Evolutionary conservation across 2,797 vertebrate genomes (phyloP).

Genomic region (Brachyrhaphis roseni): DNA sequence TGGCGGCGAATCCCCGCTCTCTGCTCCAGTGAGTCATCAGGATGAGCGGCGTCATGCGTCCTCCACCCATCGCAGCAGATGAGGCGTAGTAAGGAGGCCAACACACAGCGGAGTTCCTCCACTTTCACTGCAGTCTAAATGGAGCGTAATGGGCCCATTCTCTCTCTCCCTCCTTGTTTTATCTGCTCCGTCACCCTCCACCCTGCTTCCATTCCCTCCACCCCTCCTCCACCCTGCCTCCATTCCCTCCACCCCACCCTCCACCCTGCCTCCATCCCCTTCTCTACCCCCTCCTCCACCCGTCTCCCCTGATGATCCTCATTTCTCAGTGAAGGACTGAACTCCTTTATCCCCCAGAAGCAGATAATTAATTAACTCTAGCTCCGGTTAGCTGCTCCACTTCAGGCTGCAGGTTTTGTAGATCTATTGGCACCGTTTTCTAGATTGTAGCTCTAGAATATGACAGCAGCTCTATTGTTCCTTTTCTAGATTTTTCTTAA

Average conservation of each 20-base stretch:
- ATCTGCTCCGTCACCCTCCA: conserved; percentile 43
- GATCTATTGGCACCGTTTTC: neutral
- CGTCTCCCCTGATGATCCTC: conserved; percentile 5
- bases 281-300: no score
- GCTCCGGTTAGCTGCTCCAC: conserved; percentile 1
- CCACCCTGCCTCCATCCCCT: no score
- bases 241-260: no score
- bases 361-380: conserved; percentile 44
- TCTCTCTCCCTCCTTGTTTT: conserved; percentile 29
- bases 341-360: conserved; percentile 39
- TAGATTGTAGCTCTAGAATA: no score
- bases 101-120: conserved; percentile 66
- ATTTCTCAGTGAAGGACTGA: conserved; percentile 26
- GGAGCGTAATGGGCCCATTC: conserved; percentile 56
- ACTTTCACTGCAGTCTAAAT: conserved; percentile 65
- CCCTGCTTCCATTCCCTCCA: no score
- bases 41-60: neutral
- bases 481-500: no score
- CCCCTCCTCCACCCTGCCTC: neutral
- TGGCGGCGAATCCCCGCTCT: neutral
- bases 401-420: neutral
- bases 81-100: conserved; percentile 63
- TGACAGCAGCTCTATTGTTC: no score
- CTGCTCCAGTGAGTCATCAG: conserved; percentile 46
- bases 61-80: conserved; percentile 37